Conservation (phyloP, 2,888 invertebrate species). For the Agrilus mali region DNA sequence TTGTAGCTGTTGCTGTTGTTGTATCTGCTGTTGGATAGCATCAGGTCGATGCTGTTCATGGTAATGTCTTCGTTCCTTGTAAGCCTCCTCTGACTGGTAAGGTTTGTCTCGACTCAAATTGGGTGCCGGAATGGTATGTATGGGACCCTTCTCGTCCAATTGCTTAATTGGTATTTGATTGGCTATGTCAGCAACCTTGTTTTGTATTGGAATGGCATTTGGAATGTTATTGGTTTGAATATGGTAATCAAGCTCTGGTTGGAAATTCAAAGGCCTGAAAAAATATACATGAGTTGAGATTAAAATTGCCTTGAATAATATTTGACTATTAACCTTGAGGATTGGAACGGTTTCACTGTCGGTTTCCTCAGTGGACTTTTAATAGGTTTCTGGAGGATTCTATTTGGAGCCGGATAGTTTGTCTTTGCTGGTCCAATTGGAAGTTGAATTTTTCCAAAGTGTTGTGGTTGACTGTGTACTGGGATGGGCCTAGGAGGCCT, state of each 20-base stretch:
- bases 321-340: conserved; percentile 2
- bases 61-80: conserved; percentile 7
- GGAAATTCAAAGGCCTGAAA: conserved; percentile 16
- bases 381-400: conserved; percentile 21
- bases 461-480: conserved; percentile 11
- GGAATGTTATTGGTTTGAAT: conserved; percentile 29
- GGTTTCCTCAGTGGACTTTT: conserved; percentile 8
- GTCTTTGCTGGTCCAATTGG: background rate
- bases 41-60: conserved; percentile 11
- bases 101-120: conserved; percentile 62
- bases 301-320: conserved; percentile 16
- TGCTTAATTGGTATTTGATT: conserved; percentile 29
- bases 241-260: conserved; percentile 27
- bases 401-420: conserved; percentile 13
- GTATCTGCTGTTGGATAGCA: conserved; percentile 15
- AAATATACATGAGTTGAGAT: conserved; percentile 11
- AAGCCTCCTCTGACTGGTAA: conserved; percentile 33
- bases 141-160: conserved; percentile 50
- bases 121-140: conserved; percentile 78
- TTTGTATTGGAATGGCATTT: conserved; percentile 1
- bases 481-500: conserved; percentile 15
- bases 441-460: conserved; percentile 4
- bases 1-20: conserved; percentile 11
- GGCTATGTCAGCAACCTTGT: conserved; percentile 8
- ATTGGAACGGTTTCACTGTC: conserved; percentile 11